Conservation (phyloP, 2,888 invertebrate genomes). For the Nomada ruficornis region DNA sequence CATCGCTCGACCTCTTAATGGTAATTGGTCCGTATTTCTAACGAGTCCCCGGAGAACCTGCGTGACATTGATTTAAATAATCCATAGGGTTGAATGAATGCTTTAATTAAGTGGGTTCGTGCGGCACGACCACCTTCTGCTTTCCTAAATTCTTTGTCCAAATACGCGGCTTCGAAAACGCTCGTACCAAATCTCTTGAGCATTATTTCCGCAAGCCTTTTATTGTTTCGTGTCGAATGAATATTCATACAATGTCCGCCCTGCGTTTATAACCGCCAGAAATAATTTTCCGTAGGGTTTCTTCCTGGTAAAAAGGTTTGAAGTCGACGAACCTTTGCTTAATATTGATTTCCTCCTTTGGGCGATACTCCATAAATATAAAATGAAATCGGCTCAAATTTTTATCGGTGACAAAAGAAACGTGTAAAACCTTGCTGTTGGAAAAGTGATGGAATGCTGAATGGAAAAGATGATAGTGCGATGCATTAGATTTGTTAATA, state of each 20-base stretch:
- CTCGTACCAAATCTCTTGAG: neutral
- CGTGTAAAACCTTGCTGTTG: no score
- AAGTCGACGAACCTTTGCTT: neutral
- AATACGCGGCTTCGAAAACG: conserved; percentile 22
- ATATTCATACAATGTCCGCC: conserved; percentile 33
- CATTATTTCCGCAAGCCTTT: conserved; percentile 34
- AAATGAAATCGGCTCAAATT: neutral
- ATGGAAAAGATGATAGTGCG: no score
- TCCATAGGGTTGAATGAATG: conserved; percentile 66
- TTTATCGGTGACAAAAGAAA: no score
- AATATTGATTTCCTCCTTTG: neutral
- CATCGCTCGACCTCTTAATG: conserved; percentile 68
- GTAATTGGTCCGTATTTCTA: conserved; percentile 74
- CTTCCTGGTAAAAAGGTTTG: neutral
- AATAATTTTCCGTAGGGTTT: neutral
- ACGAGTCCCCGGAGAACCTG: conserved; percentile 70
- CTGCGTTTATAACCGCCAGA: conserved; percentile 7
- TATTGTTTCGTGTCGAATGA: conserved; percentile 40
- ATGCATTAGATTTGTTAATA: no score
- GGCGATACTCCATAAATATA: neutral
- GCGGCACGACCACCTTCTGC: conserved; percentile 16
- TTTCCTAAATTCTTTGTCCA: conserved; percentile 42
- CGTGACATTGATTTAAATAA: conserved; percentile 77
- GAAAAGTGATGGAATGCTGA: no score
- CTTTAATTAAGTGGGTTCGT: conserved; percentile 66